A percentile compares a stretch with the other conserved stretches of the same genome.
Evolutionary conservation across 2,888 invertebrate species (phyloP).

Genomic region (Oscheius sp.): DNA sequence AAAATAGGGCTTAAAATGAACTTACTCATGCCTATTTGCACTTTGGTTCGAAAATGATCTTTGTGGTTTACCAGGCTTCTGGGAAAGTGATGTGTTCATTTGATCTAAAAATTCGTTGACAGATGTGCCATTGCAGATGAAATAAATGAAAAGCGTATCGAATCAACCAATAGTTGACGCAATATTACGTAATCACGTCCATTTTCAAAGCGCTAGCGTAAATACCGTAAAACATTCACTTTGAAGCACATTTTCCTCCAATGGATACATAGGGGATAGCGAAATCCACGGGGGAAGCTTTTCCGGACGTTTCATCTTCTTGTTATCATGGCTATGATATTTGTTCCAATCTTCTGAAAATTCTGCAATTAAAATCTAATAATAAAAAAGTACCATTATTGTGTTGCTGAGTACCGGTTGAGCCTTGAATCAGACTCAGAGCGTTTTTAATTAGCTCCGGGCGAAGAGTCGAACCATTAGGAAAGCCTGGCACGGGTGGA

Average conservation of each 20-base stretch:
- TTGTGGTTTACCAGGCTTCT: not conserved
- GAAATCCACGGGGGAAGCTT: conserved; percentile 33
- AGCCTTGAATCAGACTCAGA: not conserved
- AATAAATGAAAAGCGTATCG: not conserved
- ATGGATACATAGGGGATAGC: conserved; percentile 33
- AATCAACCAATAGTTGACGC: not conserved
- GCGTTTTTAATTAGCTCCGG: conserved; percentile 27
- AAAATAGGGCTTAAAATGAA: not conserved
- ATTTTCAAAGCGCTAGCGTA: not conserved
- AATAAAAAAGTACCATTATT: not conserved
- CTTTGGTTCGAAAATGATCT: not conserved
- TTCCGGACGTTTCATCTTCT: not conserved
- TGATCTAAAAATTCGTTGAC: not conserved
- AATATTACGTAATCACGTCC: not conserved
- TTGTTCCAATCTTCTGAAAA: not conserved
- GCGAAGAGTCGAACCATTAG: conserved; percentile 5
- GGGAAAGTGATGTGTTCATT: not conserved
- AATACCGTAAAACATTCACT: conserved; percentile 2
- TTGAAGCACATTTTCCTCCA: conserved; percentile 4
- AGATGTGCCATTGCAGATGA: not conserved
- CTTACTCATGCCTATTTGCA: not conserved
- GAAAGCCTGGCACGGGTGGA: conserved; percentile 35
- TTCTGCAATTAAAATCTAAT: not conserved
- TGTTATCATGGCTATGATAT: not conserved
- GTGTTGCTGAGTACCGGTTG: not conserved